These are phyloP conservation scores for Callopanchax toddi DNA, from an alignment of 2,113 vertebrate species.

Conservation along the genomic window DNA sequence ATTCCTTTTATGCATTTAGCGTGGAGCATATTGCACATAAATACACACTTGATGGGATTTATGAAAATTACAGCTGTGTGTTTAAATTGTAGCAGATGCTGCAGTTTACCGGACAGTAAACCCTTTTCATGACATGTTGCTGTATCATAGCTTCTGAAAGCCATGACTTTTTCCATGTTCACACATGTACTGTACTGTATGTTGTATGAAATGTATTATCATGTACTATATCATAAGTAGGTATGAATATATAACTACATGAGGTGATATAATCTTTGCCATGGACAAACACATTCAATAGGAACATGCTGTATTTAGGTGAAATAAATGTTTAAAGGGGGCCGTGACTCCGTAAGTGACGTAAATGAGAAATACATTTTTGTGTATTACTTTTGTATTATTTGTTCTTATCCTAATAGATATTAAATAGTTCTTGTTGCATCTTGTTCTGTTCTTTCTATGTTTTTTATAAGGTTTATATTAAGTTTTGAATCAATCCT, in stretches of 20 bases:
- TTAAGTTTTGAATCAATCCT: not conserved
- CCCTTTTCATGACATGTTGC: no score
- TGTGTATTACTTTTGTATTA: slow-evolving; percentile 79
- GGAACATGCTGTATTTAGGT: slow-evolving; percentile 45
- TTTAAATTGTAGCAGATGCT: slow-evolving; percentile 49
- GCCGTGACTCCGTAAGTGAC: slow-evolving; percentile 52
- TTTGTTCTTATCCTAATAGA: slow-evolving; percentile 74
- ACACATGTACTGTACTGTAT: slow-evolving; percentile 54
- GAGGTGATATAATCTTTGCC: slow-evolving; percentile 54
- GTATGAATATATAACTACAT: slow-evolving; percentile 67
- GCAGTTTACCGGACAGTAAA: slow-evolving; percentile 26
- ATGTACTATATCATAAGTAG: slow-evolving; percentile 70
- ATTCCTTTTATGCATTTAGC: slow-evolving; percentile 35
- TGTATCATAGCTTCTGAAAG: slow-evolving; percentile 62
- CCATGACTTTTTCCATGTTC: slow-evolving; percentile 35
- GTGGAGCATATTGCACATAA: slow-evolving; percentile 47
- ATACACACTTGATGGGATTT: slow-evolving; percentile 40
- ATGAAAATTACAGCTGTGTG: slow-evolving; percentile 52
- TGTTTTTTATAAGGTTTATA: slow-evolving; percentile 18
- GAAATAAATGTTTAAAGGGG: slow-evolving; percentile 42
- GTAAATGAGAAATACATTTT: slow-evolving; percentile 61
- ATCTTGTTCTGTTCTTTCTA: slow-evolving; percentile 49
- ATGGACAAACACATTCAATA: slow-evolving; percentile 55
- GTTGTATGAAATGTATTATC: slow-evolving; percentile 73
- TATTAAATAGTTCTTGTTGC: slow-evolving; percentile 79